Evolutionary conservation across 1,140 invertebrate genomes (phyloP).

Genomic region (Lepidotrigona ventralis): DNA sequence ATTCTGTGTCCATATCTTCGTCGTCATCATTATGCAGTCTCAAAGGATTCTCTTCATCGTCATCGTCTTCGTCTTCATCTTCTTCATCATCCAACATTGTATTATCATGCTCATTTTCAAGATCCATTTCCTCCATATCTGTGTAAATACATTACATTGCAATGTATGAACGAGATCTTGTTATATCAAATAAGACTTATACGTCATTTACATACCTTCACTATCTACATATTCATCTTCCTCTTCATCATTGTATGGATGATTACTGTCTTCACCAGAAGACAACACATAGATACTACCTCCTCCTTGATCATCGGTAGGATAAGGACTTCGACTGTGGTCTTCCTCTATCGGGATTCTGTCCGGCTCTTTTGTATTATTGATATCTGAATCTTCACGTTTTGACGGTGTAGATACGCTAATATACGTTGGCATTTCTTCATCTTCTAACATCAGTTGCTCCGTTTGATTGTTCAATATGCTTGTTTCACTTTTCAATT

Average conservation of each 20-base stretch:
- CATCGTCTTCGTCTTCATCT: slow-evolving; percentile 64
- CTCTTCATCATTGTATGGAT: slow-evolving; percentile 63
- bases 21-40: slow-evolving; percentile 51
- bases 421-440: slow-evolving; percentile 74
- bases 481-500: slow-evolving; percentile 50
- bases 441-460: slow-evolving; percentile 68
- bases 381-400: slow-evolving; percentile 58
- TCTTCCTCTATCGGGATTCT: slow-evolving; percentile 29
- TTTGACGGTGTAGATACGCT: slow-evolving; percentile 62
- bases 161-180: neutral
- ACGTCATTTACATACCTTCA: slow-evolving; percentile 52
- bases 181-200: neutral
- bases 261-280: slow-evolving; percentile 59
- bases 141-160: neutral
- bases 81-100: slow-evolving; percentile 53
- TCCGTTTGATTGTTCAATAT: slow-evolving; percentile 51
- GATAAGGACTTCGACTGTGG: slow-evolving; percentile 49
- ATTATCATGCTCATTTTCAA: slow-evolving; percentile 52
- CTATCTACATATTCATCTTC: slow-evolving; percentile 61
- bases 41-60: slow-evolving; percentile 50
- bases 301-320: slow-evolving; percentile 64
- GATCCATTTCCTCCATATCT: slow-evolving; percentile 60
- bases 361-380: slow-evolving; percentile 48
- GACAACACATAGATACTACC: slow-evolving; percentile 70
- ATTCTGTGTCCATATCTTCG: slow-evolving; percentile 61